Evolutionary conservation across 2,888 invertebrate species (phyloP).

Genomic region (Harmothoe impar): DNA sequence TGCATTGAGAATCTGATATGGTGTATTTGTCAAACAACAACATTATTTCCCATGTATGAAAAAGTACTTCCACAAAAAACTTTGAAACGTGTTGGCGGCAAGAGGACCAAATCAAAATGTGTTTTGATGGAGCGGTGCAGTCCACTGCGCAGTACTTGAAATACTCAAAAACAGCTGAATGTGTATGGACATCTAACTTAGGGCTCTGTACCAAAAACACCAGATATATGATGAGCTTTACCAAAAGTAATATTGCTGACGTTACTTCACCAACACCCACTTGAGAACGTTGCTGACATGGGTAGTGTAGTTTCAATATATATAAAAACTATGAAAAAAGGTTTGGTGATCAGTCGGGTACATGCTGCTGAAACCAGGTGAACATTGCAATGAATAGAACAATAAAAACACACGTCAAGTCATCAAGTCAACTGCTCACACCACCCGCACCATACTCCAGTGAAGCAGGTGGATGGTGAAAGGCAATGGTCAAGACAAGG

Average conservation of each 20-base stretch:
- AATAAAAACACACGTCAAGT: conserved; percentile 14
- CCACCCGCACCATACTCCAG: background rate
- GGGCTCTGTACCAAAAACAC: too few relatives aligned
- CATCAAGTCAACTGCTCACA: conserved; percentile 16
- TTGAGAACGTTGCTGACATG: background rate
- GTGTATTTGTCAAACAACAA: background rate
- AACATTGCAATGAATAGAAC: background rate
- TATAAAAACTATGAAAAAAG: conserved; percentile 17
- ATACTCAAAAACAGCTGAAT: too few relatives aligned
- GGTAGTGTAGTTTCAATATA: background rate
- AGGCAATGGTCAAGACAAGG: background rate
- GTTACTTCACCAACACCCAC: background rate
- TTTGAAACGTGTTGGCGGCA: too few relatives aligned
- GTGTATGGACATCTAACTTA: too few relatives aligned
- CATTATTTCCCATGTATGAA: too few relatives aligned
- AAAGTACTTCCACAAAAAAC: too few relatives aligned
- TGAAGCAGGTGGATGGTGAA: background rate
- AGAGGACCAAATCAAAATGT: too few relatives aligned
- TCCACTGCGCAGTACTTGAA: too few relatives aligned
- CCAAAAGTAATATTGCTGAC: conserved; percentile 20
- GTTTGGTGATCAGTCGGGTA: background rate
- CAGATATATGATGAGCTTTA: background rate
- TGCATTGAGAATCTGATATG: background rate
- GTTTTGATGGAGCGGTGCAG: too few relatives aligned
- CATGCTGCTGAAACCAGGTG: conserved; percentile 36